Evolutionary conservation across 2,797 vertebrate species (phyloP).

Genomic region (Lepidocolaptes lacrymiger): DNA sequence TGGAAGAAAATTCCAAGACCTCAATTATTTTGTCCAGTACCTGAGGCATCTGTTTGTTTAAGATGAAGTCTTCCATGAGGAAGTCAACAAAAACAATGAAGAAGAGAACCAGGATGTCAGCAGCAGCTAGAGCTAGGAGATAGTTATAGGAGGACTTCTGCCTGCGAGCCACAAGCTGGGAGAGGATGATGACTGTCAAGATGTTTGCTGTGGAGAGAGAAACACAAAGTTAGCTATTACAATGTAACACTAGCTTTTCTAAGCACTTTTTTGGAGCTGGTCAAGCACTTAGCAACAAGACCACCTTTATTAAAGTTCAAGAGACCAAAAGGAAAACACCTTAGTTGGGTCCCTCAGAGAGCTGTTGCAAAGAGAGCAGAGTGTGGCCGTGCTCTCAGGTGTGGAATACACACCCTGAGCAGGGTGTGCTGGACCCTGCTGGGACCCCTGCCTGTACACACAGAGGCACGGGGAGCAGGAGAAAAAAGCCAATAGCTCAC

Average conservation of each 20-base stretch:
- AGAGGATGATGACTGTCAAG: constrained; percentile 95
- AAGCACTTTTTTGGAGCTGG: background rate
- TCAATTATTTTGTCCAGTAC: constrained; percentile 89
- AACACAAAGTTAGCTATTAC: background rate
- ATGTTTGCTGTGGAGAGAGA: constrained; percentile 87
- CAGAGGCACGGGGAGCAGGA: background rate
- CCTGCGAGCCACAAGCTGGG: constrained; percentile 91
- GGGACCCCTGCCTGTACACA: background rate
- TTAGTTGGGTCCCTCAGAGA: background rate
- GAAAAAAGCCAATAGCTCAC: background rate
- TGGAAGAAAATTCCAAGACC: constrained; percentile 94
- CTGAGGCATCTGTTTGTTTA: constrained; percentile 86
- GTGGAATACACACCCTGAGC: background rate
- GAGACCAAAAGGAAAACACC: background rate
- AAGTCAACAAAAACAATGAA: constrained; percentile 97
- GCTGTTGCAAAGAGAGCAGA: background rate
- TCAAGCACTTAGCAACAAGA: background rate
- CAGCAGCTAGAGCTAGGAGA: constrained; percentile 92
- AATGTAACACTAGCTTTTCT: background rate
- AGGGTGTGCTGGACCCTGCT: background rate
- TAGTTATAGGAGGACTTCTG: constrained; percentile 99
- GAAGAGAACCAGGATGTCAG: constrained; percentile 93
- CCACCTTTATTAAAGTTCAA: background rate
- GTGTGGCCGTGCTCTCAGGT: background rate
- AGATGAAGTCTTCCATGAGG: constrained; percentile 92